A percentile compares a stretch with the other conserved stretches of the same genome.
Evolutionary conservation across 2,888 invertebrate species (phyloP).

Genomic region (Pyrgus malvae): DNA sequence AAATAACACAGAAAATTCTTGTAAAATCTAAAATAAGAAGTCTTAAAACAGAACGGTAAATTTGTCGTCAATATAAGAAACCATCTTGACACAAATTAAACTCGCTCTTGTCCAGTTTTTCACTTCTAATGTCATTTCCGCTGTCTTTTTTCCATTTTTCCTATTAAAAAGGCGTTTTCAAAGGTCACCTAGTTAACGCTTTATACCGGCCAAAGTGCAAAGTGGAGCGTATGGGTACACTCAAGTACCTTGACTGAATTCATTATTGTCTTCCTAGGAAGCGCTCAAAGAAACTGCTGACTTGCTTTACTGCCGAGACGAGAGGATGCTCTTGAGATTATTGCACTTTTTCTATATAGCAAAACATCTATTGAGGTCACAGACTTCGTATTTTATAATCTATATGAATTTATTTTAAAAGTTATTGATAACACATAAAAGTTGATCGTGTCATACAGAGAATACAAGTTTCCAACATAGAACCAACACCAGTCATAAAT

Average conservation of each 20-base stretch:
- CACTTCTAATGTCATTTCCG: too few species aligned
- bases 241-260: constrained; percentile 64
- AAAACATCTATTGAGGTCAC: background rate
- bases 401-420: too few species aligned
- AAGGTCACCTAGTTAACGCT: constrained; percentile 72
- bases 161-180: constrained; percentile 59
- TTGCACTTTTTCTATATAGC: constrained; percentile 52
- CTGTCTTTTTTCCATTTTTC: constrained; percentile 59
- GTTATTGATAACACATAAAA: too few species aligned
- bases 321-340: constrained; percentile 54
- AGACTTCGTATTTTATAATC: background rate
- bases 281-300: constrained; percentile 78
- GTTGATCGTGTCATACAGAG: too few species aligned
- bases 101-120: too few species aligned
- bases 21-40: too few species aligned
- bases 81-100: too few species aligned
- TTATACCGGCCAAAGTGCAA: constrained; percentile 71
- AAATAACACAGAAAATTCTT: too few species aligned
- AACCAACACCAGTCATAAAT: background rate
- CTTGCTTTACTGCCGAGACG: constrained; percentile 50
- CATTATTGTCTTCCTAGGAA: constrained; percentile 73
- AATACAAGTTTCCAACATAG: too few species aligned
- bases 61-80: too few species aligned
- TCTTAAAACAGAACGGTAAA: too few species aligned
- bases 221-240: constrained; percentile 68